phyloP scores from a whole-genome alignment of 2,797 vertebrate genomes.

The Todus mexicanus region DNA sequence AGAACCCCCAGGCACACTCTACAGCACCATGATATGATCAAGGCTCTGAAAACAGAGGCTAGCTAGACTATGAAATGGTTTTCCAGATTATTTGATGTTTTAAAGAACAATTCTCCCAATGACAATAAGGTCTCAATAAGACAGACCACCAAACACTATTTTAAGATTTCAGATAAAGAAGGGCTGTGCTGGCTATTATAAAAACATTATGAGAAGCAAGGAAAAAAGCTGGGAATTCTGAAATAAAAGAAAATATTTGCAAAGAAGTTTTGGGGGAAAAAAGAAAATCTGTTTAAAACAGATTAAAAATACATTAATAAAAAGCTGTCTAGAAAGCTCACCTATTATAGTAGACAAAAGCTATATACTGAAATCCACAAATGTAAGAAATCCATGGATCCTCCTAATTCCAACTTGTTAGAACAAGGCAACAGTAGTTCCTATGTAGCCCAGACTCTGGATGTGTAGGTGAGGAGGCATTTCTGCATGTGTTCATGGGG shows the following conservation, averaged over 20 bases:
- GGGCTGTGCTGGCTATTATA: accelerated
- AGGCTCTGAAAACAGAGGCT: not conserved
- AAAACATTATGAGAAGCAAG: not conserved
- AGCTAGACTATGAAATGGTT: not conserved
- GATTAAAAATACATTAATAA: not conserved
- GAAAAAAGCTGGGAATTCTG: not conserved
- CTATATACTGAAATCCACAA: not conserved
- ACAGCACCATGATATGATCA: not conserved
- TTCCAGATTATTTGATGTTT: not conserved
- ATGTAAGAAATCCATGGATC: not conserved
- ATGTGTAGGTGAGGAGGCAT: not conserved
- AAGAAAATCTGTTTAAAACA: not conserved
- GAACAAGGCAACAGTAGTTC: not conserved
- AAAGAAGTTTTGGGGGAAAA: not conserved
- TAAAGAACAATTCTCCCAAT: not conserved
- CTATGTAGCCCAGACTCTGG: not conserved
- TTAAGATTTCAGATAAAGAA: not conserved
- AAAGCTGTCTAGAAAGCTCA: not conserved
- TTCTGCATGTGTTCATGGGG: not conserved
- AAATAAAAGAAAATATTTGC: not conserved
- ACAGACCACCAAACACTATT: not conserved
- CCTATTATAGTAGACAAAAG: not conserved
- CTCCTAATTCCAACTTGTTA: not conserved
- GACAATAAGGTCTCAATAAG: not conserved
- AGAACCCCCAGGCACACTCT: not conserved